Evolutionary conservation across 2,888 invertebrate species (phyloP).

Genomic region (Phytoseiulus persimilis): DNA sequence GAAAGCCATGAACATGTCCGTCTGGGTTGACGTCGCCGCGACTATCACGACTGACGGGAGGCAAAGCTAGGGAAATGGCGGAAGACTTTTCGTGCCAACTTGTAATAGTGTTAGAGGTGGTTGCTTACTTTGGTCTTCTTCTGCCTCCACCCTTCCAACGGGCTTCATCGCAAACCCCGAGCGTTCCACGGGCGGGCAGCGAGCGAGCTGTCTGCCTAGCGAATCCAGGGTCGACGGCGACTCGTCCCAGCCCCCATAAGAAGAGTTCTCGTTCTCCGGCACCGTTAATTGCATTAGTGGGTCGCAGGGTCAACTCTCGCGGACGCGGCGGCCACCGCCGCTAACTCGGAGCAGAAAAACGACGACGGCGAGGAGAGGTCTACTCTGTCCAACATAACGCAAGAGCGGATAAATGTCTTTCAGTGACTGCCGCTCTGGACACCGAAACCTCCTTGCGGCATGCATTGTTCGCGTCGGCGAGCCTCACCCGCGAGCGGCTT

Average conservation of each 20-base stretch:
- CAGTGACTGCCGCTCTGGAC: not conserved
- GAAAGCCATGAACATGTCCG: not conserved
- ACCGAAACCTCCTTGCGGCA: not conserved
- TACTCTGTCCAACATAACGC: not conserved
- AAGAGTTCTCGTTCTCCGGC: not conserved
- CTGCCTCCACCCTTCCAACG: not conserved
- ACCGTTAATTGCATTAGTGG: conserved; percentile 5
- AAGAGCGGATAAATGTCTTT: not conserved
- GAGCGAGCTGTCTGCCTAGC: not conserved
- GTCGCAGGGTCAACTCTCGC: not conserved
- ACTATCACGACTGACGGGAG: not conserved
- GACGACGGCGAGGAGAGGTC: not conserved
- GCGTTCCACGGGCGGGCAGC: not conserved
- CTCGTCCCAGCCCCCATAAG: not conserved
- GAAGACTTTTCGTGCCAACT: conserved; percentile 24
- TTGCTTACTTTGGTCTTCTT: conserved; percentile 19
- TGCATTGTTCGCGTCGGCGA: not conserved
- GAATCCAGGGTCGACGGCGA: not conserved
- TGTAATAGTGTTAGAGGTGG: conserved; percentile 31
- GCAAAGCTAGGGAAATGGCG: not conserved
- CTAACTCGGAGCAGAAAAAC: not conserved
- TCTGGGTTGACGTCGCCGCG: not conserved
- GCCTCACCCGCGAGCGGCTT: not conserved
- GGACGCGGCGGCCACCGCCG: not conserved
- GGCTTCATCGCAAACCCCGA: not conserved